Conservation (phyloP, 1,140 invertebrate genomes). For the Drosophila busckii region DNA sequence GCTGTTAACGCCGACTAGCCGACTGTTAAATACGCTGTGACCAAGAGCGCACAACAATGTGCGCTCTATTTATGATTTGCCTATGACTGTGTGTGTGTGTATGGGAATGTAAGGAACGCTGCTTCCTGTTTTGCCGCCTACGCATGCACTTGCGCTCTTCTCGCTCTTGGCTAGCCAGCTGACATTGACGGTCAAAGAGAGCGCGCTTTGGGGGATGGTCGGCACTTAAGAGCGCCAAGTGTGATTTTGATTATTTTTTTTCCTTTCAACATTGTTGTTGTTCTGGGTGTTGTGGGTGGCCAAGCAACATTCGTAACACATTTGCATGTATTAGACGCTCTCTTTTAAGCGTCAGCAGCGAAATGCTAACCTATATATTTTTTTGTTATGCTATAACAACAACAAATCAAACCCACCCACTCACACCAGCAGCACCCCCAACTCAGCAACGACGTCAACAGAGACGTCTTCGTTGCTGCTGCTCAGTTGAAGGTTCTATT, state of each 20-base stretch:
- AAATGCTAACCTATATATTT: conserved; percentile 66
- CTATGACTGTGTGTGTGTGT: background rate
- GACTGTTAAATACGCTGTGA: too few relatives aligned
- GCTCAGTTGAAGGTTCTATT: conserved; percentile 66
- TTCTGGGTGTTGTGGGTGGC: conserved; percentile 19
- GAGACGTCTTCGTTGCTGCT: conserved; percentile 13
- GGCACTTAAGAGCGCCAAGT: conserved; percentile 66
- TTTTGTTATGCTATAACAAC: conserved; percentile 42
- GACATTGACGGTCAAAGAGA: too few relatives aligned
- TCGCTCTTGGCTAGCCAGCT: too few relatives aligned
- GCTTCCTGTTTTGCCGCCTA: too few relatives aligned
- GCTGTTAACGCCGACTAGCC: background rate
- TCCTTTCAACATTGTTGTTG: conserved; percentile 33
- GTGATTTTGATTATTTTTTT: conserved; percentile 60
- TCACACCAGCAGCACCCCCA: conserved; percentile 18
- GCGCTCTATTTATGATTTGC: too few relatives aligned
- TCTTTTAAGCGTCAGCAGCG: conserved; percentile 40
- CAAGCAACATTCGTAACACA: conserved; percentile 33
- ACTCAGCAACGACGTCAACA: conserved; percentile 5
- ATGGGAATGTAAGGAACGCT: conserved; percentile 13
- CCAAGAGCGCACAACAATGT: too few relatives aligned
- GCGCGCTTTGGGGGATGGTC: conserved; percentile 33
- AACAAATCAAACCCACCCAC: conserved; percentile 7
- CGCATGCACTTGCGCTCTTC: too few relatives aligned
- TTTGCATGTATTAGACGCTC: conserved; percentile 47